Conservation (phyloP, 2,113 vertebrate species). For the Pongo pygmaeus region DNA sequence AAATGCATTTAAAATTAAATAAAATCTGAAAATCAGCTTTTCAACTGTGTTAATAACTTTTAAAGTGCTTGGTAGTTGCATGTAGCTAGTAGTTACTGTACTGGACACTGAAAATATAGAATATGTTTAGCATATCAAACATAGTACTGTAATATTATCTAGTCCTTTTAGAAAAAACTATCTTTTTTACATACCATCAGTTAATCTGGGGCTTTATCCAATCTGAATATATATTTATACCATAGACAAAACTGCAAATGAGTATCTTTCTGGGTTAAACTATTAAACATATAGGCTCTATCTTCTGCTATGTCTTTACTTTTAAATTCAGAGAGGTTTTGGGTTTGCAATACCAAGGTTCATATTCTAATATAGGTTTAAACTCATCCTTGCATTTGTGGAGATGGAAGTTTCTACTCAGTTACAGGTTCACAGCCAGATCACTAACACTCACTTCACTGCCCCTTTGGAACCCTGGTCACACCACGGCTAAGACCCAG, state of each 20-base stretch:
- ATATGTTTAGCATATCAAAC: neutral
- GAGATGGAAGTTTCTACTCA: neutral
- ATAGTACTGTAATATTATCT: neutral
- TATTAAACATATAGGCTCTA: neutral
- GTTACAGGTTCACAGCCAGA: neutral
- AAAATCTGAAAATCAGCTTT: neutral
- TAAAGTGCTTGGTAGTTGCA: neutral
- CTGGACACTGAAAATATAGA: neutral
- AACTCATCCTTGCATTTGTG: neutral
- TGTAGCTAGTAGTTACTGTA: neutral
- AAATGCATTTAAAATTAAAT: neutral
- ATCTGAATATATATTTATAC: neutral
- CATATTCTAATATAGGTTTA: neutral
- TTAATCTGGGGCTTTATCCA: neutral
- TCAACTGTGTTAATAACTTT: neutral
- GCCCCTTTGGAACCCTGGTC: neutral
- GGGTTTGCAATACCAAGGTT: neutral
- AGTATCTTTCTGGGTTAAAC: neutral
- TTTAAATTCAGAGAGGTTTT: neutral
- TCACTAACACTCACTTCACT: neutral
- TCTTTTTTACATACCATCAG: neutral
- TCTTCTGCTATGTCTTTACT: neutral
- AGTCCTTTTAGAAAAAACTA: neutral
- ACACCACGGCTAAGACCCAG: neutral
- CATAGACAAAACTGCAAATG: neutral